Conservation (phyloP, 2,797 vertebrate genomes). For the Streptopelia turtur region DNA sequence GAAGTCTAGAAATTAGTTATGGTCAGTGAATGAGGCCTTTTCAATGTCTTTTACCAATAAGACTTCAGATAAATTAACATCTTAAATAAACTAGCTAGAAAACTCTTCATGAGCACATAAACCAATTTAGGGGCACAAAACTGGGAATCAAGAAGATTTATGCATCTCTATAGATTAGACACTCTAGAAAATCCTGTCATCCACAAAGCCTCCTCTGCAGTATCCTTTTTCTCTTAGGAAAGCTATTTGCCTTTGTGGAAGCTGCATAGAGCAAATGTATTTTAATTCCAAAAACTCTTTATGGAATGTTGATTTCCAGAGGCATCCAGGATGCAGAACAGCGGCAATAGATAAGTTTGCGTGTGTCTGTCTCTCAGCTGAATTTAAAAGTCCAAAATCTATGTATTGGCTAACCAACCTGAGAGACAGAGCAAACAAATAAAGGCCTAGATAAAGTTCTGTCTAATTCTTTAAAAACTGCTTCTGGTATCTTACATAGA, state of each 20-base stretch:
- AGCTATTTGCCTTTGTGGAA: not conserved
- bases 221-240: not conserved
- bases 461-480: not conserved
- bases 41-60: not conserved
- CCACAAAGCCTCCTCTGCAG: not conserved
- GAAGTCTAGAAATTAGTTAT: not conserved
- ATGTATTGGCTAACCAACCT: not conserved
- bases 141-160: not conserved
- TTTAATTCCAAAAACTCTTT: not conserved
- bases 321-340: not conserved
- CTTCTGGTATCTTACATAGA: not conserved
- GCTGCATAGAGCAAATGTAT: not conserved
- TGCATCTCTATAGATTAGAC: not conserved
- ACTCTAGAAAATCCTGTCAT: not conserved
- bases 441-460: not conserved
- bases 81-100: not conserved
- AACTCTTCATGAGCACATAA: not conserved
- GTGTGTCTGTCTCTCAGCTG: not conserved
- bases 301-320: not conserved
- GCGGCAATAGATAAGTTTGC: not conserved
- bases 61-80: not conserved
- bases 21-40: not conserved
- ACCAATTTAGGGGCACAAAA: not conserved
- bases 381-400: not conserved
- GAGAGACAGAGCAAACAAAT: not conserved